Evolutionary conservation across 2,797 vertebrate species (phyloP), one percentile per base, ranked within the genome.

Genomic region (Iguana delicatissima): DNA sequence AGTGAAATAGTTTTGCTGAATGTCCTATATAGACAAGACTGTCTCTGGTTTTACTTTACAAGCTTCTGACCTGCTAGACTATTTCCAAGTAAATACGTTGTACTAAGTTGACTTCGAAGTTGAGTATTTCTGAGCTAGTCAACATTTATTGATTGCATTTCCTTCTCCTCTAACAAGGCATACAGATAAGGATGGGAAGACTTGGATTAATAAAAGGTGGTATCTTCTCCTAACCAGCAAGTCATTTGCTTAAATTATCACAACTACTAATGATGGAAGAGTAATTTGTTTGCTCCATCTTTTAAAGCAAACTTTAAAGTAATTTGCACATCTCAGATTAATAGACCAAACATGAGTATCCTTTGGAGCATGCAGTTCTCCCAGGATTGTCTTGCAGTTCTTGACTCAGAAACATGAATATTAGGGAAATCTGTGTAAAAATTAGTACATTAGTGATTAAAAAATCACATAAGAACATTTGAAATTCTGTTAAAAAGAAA

Each of bases 41-140:
- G 26, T 69, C 3, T 92, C 1, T 85, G 38, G 82, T 86, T 89
- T 35, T 89, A 8, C 64, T 72, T 50, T 73, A 89, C 59, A 24
- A 18, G 0, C 7, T 0, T 92, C 59, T 89, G 93, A 3, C 20
- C n/a, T 74, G n/a, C 32, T 35, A 74, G 72, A 14, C n/a, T 26
- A 29, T 69, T 69, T 29, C 26, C 67, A 69, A 10, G 67, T 69
- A 69, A 62, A 32, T 69, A 12, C 32, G 10, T 32, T 32, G 10
- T 69, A 69, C 67, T 69, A 69, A 32, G 12, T 32, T 69, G 67
- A 69, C 29, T 69, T 32, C 67, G 29, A 32, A 32, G 29, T 67
- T 12, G 26, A 67, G 7, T 67, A 67, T 29, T 67, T 29, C 26
- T 73, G 84, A 26, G 91, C 89, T 93, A 62, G 92, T 87, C 85